Percentiles rank a stretch among this genome's conserved stretches.
Evolutionary conservation across 2,888 invertebrate species (phyloP).

Genomic region (Oxycera nigricornis): DNA sequence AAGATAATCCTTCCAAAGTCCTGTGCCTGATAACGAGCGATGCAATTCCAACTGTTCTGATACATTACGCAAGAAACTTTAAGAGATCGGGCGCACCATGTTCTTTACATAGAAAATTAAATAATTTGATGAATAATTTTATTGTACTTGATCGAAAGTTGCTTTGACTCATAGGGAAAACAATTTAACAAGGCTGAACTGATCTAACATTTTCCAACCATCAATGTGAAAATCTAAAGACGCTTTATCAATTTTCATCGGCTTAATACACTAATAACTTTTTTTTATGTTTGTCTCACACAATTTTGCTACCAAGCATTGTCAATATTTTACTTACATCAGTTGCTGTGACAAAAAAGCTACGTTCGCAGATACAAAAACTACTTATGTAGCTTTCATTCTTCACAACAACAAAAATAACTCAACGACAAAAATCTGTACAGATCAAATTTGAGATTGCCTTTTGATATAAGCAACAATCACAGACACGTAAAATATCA

Average conservation of each 20-base stretch:
- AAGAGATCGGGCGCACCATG: too few species aligned
- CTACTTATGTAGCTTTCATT: slow-evolving; percentile 15
- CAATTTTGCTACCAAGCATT: not conserved
- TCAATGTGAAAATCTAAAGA: not conserved
- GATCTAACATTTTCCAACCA: not conserved
- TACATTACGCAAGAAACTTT: too few species aligned
- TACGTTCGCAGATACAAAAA: not conserved
- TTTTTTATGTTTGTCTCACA: not conserved
- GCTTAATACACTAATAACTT: not conserved
- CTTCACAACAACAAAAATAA: not conserved
- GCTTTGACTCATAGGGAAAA: not conserved
- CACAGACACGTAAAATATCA: not conserved
- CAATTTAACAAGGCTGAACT: not conserved
- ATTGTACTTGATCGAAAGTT: too few species aligned
- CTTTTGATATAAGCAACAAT: slow-evolving; percentile 22
- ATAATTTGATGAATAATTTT: too few species aligned
- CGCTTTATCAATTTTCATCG: not conserved
- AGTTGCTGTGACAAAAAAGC: not conserved
- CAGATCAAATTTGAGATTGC: slow-evolving; percentile 20
- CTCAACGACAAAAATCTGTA: slow-evolving; percentile 26
- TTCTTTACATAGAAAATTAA: too few species aligned
- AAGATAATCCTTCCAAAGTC: too few species aligned
- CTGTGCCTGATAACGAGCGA: too few species aligned
- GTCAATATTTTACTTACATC: not conserved
- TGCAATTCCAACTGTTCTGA: too few species aligned